Percentiles rank a stretch among this genome's conserved stretches.
These are phyloP conservation scores for Myotis lucifugus DNA, from an alignment of 2,113 vertebrate species.

Conservation along the genomic window DNA sequence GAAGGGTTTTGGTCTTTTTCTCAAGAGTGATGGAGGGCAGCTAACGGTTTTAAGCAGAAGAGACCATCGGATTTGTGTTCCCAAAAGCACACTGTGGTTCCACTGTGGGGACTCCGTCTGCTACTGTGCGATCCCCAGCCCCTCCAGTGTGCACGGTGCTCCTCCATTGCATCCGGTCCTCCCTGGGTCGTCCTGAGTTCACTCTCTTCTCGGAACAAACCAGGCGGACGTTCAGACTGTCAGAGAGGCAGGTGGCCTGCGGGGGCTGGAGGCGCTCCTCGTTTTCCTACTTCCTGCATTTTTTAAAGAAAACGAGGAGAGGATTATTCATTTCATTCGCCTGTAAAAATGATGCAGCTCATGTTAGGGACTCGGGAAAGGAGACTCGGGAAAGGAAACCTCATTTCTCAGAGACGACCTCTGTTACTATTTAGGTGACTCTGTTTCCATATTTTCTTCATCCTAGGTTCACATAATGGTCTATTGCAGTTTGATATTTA, in stretches of 20 bases:
- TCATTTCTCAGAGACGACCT: conserved; percentile 29
- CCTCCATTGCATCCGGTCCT: not conserved
- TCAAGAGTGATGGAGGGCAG: not conserved
- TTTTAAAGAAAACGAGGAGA: conserved; percentile 26
- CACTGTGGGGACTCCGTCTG: not conserved
- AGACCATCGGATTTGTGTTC: not conserved
- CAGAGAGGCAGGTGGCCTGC: not conserved
- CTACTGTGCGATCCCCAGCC: no score
- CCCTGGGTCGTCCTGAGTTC: not conserved
- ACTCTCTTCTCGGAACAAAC: not conserved
- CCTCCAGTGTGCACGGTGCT: rapidly evolving
- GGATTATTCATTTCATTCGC: conserved; percentile 35
- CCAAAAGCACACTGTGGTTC: not conserved
- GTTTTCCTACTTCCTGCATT: conserved; percentile 35
- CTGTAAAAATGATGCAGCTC: conserved; percentile 4
- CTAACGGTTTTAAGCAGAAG: conserved; percentile 9
- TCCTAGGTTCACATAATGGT: not conserved
- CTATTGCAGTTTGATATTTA: not conserved
- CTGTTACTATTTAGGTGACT: conserved; percentile 10
- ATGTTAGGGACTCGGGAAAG: conserved; percentile 27
- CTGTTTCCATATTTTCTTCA: not conserved
- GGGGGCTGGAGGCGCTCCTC: not conserved
- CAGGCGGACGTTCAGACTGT: not conserved
- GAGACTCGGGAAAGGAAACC: conserved; percentile 31
- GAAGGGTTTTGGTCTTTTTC: not conserved